Conservation (phyloP, 2,797 vertebrate species). For the Jordanella pulchra region DNA sequence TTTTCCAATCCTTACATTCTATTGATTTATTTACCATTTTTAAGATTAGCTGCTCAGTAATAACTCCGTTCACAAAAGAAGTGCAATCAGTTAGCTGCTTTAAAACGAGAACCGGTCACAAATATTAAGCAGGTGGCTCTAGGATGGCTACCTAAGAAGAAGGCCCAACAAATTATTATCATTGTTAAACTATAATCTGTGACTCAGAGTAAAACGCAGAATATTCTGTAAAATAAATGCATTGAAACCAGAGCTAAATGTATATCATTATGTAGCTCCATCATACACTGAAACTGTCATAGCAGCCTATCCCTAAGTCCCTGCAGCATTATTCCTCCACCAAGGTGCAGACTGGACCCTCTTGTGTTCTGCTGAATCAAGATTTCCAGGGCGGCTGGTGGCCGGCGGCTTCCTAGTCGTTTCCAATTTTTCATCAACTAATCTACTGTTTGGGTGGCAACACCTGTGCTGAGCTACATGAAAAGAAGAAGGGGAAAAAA, state of each 20-base stretch:
- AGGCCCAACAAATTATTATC: background rate
- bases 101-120: background rate
- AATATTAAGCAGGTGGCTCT: background rate
- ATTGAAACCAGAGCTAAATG: too few relatives aligned
- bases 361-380: too few relatives aligned
- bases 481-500: too few relatives aligned
- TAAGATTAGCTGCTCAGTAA: background rate
- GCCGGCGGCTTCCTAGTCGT: too few relatives aligned
- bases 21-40: too few relatives aligned
- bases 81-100: background rate
- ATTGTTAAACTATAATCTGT: background rate
- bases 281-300: background rate
- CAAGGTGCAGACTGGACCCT: background rate
- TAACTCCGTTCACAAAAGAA: background rate
- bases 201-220: background rate
- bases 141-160: background rate
- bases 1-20: background rate
- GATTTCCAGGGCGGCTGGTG: too few relatives aligned
- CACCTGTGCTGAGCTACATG: too few relatives aligned
- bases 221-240: background rate
- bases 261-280: background rate
- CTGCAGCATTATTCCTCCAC: background rate
- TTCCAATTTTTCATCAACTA: too few relatives aligned
- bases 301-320: background rate
- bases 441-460: too few relatives aligned